Conservation (phyloP, 2,797 vertebrate species). For the Muraenolepis orangiensis region DNA sequence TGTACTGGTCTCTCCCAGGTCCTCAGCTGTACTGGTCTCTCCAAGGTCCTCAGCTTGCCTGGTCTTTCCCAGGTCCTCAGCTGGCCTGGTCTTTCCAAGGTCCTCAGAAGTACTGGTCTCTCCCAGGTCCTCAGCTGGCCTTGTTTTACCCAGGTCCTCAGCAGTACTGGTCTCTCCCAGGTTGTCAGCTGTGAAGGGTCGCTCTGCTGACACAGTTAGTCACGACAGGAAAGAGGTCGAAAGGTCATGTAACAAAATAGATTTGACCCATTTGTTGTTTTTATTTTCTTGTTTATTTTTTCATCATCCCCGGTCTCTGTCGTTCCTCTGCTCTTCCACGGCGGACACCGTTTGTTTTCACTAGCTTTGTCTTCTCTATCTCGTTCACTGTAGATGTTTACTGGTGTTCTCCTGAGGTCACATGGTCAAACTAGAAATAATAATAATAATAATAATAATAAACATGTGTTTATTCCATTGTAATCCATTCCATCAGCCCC, state of each 20-base stretch:
- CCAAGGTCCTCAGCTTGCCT: too few relatives aligned
- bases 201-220: conserved; percentile 1
- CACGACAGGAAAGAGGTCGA: not conserved
- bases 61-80: too few relatives aligned
- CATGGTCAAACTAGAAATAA: not conserved
- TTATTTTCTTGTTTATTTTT: not conserved
- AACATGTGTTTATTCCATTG: not conserved
- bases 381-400: not conserved
- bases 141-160: too few relatives aligned
- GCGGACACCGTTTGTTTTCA: not conserved
- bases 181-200: not conserved
- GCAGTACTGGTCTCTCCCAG: not conserved
- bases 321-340: not conserved
- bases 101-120: too few relatives aligned
- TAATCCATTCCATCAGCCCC: not conserved
- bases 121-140: too few relatives aligned
- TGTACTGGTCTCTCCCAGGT: too few relatives aligned
- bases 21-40: too few relatives aligned
- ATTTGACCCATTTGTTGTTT: not conserved
- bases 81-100: not conserved
- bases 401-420: not conserved
- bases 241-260: not conserved
- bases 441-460: too few relatives aligned
- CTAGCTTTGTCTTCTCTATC: not conserved
- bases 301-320: not conserved